Base-by-base conservation (phyloP, 1,140 invertebrate genomes). In the Psix sp. region DNA sequence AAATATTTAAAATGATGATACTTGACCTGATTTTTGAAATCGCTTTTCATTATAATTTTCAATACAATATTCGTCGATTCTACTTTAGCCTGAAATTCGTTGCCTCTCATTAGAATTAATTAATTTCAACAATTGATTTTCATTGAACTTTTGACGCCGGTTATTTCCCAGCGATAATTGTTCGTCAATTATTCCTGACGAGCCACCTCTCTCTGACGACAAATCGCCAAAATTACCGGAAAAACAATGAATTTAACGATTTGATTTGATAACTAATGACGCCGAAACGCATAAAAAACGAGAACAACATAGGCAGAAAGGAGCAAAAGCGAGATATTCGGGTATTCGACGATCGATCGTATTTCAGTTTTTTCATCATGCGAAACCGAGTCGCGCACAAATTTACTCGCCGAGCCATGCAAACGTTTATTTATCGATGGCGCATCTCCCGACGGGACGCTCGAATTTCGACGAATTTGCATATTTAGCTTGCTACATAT, bases 371-470 rank as follows among this genome's bases (percentile, higher is more conserved):
- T 54, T 57, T 45, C 43, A 65, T 59, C 18, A 38, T 38, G 10
- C 45, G 33, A 51, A 51, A 76, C 48, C 39, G 42, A 71, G 49
- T 71, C 59, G 40, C 39, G 48, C 45, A 35, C 60, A 65, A 74
- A 77, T 70, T 66, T 49, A 62, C 43, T 57, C 70, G 35, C 38
- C 51, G 65, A 77, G 38, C 14, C 65, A 59, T 70, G 31, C 68
- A 70, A 74, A 66, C 70, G 65, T 74, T 77, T 73, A 77, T 74
- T 77, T 77, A 77, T 74, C 52, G 56, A 52, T 26, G 16, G 24
- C 54, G 33, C 59, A 60, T 77, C 59, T 68, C 74, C 65, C 60
- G 59, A 73, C 48, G 48, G 59, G 48, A 68, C 56, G 59, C 52
- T 73, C 52, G 59, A 73, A 73, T 77, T 68, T 68, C 57, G 45